phyloP scores from a whole-genome alignment of 2,888 invertebrate genomes.

The Synergus itoensis region DNA sequence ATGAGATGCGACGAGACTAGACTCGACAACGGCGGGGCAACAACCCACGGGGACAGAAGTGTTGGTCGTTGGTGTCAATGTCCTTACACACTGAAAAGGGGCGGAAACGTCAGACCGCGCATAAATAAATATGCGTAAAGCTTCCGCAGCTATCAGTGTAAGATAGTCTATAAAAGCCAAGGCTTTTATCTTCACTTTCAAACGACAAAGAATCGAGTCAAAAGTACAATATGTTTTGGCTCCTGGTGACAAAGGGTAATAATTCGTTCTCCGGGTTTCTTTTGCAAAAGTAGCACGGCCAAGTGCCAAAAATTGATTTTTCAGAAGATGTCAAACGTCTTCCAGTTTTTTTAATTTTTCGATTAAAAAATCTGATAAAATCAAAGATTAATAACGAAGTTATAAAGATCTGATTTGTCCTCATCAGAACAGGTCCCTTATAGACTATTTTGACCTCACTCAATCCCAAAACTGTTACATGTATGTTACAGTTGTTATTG shows the following conservation, averaged over 20 bases:
- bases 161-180: neutral
- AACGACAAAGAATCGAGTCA: neutral
- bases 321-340: neutral
- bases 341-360: neutral
- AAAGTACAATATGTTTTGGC: neutral
- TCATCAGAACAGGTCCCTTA: neutral
- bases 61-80: constrained; percentile 64
- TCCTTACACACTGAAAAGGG: constrained; percentile 64
- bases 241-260: too few relatives aligned
- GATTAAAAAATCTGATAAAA: neutral
- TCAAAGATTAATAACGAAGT: neutral
- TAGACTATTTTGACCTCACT: neutral
- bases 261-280: too few relatives aligned
- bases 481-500: too few relatives aligned
- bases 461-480: too few relatives aligned
- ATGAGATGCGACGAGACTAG: constrained; percentile 52
- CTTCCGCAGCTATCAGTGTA: constrained; percentile 46
- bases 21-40: constrained; percentile 56
- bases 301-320: too few relatives aligned
- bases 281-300: too few relatives aligned
- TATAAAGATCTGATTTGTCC: too few relatives aligned
- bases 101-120: constrained; percentile 66
- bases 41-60: constrained; percentile 58
- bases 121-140: constrained; percentile 69
- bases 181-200: neutral